Conservation (phyloP, 2,888 invertebrate genomes). For the Apodemia zela region DNA sequence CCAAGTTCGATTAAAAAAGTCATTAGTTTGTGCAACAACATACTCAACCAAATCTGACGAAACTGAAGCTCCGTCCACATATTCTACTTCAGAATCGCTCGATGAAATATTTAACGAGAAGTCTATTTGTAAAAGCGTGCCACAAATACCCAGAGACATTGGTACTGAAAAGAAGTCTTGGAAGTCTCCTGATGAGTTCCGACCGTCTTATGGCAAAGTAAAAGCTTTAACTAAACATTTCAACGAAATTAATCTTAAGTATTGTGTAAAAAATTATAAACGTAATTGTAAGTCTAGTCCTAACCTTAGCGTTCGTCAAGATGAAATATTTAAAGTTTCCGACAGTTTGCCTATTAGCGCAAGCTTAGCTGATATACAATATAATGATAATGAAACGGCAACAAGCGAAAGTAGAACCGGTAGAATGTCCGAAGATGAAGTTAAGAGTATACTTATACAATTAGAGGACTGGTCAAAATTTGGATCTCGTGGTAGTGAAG, state of each 20-base stretch:
- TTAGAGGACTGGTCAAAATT: conserved; percentile 73
- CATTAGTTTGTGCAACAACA: conserved; percentile 58
- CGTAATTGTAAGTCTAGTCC: conserved; percentile 72
- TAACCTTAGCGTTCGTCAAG: conserved; percentile 57
- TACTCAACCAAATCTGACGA: conserved; percentile 62
- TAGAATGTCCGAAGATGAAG: conserved; percentile 67
- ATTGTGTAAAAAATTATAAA: conserved; percentile 65
- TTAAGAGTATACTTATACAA: conserved; percentile 69
- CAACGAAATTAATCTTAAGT: conserved; percentile 70
- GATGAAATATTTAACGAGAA: conserved; percentile 40
- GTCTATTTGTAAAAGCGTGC: conserved; percentile 33
- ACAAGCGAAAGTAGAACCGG: conserved; percentile 51
- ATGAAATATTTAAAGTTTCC: conserved; percentile 41
- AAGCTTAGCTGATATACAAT: conserved; percentile 66
- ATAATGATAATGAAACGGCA: conserved; percentile 58
- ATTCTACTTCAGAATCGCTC: conserved; percentile 60
- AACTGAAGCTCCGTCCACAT: conserved; percentile 56
- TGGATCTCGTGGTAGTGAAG: conserved; percentile 70
- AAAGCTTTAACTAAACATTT: conserved; percentile 86
- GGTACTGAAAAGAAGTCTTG: conserved; percentile 79
- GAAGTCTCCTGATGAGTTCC: conserved; percentile 85
- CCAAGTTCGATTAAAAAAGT: conserved; percentile 56
- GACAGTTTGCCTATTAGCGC: conserved; percentile 56
- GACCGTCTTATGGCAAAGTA: conserved; percentile 85
- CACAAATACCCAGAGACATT: conserved; percentile 43